Conservation (phyloP, 2,888 invertebrate genomes). For the Rhodophaea formosa region DNA sequence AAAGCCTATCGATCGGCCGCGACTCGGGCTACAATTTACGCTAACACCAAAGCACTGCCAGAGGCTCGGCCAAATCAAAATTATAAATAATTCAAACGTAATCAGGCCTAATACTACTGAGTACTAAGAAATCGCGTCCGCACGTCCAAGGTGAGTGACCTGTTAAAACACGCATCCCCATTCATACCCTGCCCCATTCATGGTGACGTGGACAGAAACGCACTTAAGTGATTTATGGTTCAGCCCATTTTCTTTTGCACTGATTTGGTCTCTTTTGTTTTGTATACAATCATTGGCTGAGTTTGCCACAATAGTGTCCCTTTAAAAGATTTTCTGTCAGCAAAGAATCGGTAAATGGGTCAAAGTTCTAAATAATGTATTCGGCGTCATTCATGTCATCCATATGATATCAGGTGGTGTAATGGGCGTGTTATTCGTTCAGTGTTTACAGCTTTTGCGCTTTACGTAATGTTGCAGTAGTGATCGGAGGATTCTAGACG, state of each 20-base stretch:
- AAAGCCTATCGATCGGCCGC: conserved; percentile 66
- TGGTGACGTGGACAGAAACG: conserved; percentile 54
- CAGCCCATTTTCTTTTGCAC: conserved; percentile 33
- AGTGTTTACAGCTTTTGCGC: not conserved
- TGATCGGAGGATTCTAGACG: not conserved
- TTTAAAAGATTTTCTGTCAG: not conserved
- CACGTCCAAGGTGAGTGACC: conserved; percentile 51
- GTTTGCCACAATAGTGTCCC: not conserved
- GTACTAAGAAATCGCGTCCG: conserved; percentile 27
- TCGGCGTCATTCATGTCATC: conserved; percentile 22
- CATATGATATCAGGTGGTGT: conserved; percentile 20
- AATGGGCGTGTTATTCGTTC: not conserved
- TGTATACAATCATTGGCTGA: conserved; percentile 7
- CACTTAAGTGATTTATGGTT: conserved; percentile 41
- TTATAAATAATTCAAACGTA: conserved; percentile 44
- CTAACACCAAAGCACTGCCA: conserved; percentile 59
- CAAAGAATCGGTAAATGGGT: conserved; percentile 45
- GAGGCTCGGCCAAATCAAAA: conserved; percentile 47
- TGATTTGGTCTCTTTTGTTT: conserved; percentile 24
- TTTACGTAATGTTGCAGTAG: not conserved
- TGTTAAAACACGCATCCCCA: conserved; percentile 33
- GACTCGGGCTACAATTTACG: conserved; percentile 60
- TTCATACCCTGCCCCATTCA: conserved; percentile 50
- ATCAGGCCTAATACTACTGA: conserved; percentile 51
- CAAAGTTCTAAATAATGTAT: conserved; percentile 43